Conservation (phyloP, 2,888 invertebrate species). For the Hydropsyche betteni region DNA sequence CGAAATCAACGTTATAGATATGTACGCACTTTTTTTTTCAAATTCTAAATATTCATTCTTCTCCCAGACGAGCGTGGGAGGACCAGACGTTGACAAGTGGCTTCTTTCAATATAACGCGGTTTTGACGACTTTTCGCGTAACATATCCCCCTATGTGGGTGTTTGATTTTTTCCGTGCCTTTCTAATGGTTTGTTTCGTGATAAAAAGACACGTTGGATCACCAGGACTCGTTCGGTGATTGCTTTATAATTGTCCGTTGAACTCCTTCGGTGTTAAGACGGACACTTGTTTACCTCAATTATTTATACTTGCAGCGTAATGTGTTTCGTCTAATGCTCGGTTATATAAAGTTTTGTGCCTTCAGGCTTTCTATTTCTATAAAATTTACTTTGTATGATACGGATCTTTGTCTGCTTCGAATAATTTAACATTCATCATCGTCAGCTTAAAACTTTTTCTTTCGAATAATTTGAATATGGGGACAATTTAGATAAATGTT, state of each 20-base stretch:
- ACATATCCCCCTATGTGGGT: neutral
- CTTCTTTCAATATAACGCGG: neutral
- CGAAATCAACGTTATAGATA: neutral
- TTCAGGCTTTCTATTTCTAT: neutral
- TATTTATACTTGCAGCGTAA: slow-evolving; percentile 2
- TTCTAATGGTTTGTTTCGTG: neutral
- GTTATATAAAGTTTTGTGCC: slow-evolving; percentile 16
- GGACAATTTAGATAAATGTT: too few relatives aligned
- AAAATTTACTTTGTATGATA: neutral
- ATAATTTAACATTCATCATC: too few relatives aligned
- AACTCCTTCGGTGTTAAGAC: slow-evolving; percentile 12
- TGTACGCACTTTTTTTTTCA: neutral
- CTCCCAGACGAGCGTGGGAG: neutral
- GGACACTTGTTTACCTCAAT: neutral
- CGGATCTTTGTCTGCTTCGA: neutral
- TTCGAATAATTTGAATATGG: too few relatives aligned
- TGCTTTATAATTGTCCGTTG: slow-evolving; percentile 18
- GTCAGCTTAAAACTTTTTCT: too few relatives aligned
- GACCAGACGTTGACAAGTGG: slow-evolving; percentile 17
- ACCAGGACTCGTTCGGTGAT: neutral
- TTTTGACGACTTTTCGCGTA: neutral
- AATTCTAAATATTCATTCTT: neutral
- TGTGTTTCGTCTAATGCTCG: neutral
- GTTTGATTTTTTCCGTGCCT: neutral
- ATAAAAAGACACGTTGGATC: neutral